Conservation (phyloP, 2,888 invertebrate species). For the Chirona hameri region DNA sequence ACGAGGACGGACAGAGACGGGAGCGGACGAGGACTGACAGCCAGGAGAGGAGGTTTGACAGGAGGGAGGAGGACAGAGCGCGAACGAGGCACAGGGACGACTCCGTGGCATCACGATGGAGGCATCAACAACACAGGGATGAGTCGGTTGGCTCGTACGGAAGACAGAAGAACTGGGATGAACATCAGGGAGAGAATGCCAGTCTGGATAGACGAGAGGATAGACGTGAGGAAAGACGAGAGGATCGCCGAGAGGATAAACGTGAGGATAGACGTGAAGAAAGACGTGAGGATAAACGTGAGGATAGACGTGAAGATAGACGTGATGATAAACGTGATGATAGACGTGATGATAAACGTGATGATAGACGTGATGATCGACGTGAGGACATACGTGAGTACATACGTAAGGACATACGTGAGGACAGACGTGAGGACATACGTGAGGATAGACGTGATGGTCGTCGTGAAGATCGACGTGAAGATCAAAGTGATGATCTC, state of each 20-base stretch:
- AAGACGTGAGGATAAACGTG: not conserved
- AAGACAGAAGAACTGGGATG: too few species aligned
- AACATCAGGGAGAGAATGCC: too few species aligned
- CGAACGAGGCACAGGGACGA: too few species aligned
- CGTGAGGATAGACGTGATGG: not conserved
- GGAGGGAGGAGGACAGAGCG: not conserved
- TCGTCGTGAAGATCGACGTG: not conserved
- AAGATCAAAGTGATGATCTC: not conserved
- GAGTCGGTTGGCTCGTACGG: too few species aligned
- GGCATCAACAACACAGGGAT: too few species aligned
- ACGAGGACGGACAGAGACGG: not conserved
- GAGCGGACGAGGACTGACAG: not conserved
- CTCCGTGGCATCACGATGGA: too few species aligned
- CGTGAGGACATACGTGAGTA: not conserved
- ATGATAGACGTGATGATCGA: too few species aligned
- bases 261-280: not conserved
- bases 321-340: not conserved
- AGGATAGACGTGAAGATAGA: not conserved
- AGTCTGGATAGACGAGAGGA: not conserved
- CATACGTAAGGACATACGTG: not conserved
- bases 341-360: not conserved
- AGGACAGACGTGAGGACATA: not conserved
- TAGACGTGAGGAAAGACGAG: not conserved
- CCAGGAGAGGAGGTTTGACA: not conserved
- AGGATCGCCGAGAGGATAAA: not conserved